phyloP scores from a whole-genome alignment of 2,888 invertebrate species.

The Philhelius pedissequus region DNA sequence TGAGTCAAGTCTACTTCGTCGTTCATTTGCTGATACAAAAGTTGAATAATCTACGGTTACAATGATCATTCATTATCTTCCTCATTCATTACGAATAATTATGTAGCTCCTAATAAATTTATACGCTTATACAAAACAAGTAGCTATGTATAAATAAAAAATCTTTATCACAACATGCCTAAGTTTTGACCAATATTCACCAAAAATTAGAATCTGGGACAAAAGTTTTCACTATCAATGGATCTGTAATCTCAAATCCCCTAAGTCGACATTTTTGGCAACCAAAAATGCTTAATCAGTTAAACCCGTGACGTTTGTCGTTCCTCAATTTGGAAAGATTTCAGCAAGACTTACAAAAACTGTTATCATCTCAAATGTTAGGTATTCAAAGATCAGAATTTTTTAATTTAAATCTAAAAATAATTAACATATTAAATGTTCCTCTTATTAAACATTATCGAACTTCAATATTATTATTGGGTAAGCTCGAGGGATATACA shows the following conservation, averaged over 20 bases:
- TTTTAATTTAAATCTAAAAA: background rate
- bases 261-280: background rate
- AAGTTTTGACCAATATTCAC: no score
- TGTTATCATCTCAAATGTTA: background rate
- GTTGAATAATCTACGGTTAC: no score
- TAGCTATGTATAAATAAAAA: no score
- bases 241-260: background rate
- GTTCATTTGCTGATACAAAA: no score
- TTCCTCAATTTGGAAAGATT: background rate
- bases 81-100: no score
- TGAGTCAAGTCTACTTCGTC: no score
- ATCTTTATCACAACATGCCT: no score
- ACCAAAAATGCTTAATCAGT: background rate
- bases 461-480: background rate
- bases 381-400: background rate
- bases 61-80: no score
- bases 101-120: no score
- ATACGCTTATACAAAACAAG: no score
- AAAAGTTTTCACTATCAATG: background rate
- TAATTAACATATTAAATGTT: background rate
- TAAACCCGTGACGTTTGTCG: background rate
- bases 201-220: background rate
- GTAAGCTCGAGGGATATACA: background rate
- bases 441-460: background rate
- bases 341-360: background rate